Base-by-base conservation (phyloP, 2,113 vertebrate species). In the Sylvia atricapilla region DNA sequence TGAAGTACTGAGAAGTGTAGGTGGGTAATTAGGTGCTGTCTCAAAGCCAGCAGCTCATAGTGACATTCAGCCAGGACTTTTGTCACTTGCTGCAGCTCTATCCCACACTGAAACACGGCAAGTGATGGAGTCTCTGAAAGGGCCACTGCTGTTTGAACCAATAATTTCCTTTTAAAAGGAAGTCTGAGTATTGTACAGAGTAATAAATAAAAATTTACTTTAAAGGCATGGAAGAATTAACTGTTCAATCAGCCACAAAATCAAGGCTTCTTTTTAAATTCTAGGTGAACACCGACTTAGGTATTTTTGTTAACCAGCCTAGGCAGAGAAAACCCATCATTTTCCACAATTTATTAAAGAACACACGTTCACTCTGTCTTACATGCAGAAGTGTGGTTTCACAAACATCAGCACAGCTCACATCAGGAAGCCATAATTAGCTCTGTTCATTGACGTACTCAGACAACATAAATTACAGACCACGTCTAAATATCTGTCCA, bases 401-500 rank as follows among this genome's bases (percentile, higher is more conserved):
- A 75, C 79, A 97, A 93, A 92, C 90, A 81, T 81, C 90, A 95
- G 94, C 50, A 70, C 16, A 87, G 89, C 72, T 96, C 63, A 1
- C 80, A 95, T 64, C 75, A 93, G 68, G 96, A 97, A 97, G 59
- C 52, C 82, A 81, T 75, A 78, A 93, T 91, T 94, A 96, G 53
- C 58, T 84, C 66, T 12, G 7, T 30, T 78, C 85, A 47, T 39
- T 94, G 89, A 95, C 83, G 9, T 92, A 81, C 24, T 91, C 74
- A 82, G 86, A 87, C 94, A 96, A 84, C 86, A 80, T 66, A 94
- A 88, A 70, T 96, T 94, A 93, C 66, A 80, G 79, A 62, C 66
- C 82, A 35, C 15, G 80, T 87, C 96, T 90, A 96, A 96, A 59
- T 87, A 75, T 94, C 91, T 95, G 97, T 93, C 96, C 96, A 95